phyloP scores from a whole-genome alignment of 2,797 vertebrate species.

The Chromobotia macracanthus region DNA sequence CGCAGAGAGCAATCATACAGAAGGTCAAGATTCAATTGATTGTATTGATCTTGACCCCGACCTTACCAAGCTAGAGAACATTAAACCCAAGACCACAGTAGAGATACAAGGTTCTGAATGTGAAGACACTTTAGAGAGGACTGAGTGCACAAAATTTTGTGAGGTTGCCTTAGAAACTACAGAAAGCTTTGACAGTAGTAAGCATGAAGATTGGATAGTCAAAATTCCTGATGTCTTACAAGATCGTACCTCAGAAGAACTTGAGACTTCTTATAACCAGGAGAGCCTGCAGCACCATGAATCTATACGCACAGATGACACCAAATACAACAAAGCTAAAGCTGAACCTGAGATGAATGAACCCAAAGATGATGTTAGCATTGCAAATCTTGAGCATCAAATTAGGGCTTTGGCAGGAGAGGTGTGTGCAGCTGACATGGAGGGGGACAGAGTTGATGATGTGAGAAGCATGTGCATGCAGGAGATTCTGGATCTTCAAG shows the following conservation, averaged over 20 bases:
- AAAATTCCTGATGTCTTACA: neutral
- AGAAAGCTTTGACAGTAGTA: neutral
- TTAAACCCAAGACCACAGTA: neutral
- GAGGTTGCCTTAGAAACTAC: neutral
- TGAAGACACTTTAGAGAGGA: neutral
- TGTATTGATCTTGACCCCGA: neutral
- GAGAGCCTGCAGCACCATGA: neutral
- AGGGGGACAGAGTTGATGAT: neutral
- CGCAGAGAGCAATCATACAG: neutral
- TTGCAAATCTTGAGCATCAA: conserved; percentile 5
- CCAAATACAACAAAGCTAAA: neutral
- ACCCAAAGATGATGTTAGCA: neutral
- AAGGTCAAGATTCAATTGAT: neutral
- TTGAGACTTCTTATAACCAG: conserved; percentile 10
- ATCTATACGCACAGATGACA: conserved; percentile 3
- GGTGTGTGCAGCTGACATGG: conserved; percentile 1
- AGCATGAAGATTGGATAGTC: neutral
- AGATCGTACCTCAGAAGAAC: neutral
- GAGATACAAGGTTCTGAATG: neutral
- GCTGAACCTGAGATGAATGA: conserved; percentile 19
- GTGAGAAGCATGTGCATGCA: conserved; percentile 5
- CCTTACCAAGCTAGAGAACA: neutral
- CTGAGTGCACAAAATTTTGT: conserved; percentile 8
- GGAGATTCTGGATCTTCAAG: conserved; percentile 44
- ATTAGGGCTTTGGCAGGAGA: neutral